These are phyloP conservation scores for Aplocera efformata DNA, from an alignment of 2,888 invertebrate species.

Conservation along the genomic window DNA sequence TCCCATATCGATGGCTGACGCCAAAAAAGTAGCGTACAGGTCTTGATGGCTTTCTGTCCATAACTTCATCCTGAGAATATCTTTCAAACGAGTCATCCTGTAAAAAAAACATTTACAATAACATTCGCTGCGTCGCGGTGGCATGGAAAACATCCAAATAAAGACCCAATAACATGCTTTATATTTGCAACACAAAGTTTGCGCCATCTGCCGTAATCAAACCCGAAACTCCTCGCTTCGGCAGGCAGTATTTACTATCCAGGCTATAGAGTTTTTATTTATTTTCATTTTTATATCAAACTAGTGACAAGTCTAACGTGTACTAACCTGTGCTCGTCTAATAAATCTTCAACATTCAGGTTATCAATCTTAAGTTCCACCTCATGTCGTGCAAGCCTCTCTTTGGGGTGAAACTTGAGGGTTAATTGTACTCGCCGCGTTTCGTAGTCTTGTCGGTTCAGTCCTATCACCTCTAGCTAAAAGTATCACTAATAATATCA, in stretches of 20 bases:
- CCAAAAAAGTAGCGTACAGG: slow-evolving; percentile 90
- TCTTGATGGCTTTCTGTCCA: slow-evolving; percentile 89
- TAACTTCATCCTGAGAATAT: slow-evolving; percentile 87
- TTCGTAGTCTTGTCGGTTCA: slow-evolving; percentile 89
- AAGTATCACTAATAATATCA: slow-evolving; percentile 31
- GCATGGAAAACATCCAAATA: too few species aligned
- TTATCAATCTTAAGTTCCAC: slow-evolving; percentile 94
- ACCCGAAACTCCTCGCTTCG: too few species aligned
- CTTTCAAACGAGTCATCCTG: slow-evolving; percentile 86
- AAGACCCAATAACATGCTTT: too few species aligned
- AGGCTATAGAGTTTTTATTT: too few species aligned
- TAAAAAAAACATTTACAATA: too few species aligned
- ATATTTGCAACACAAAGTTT: too few species aligned
- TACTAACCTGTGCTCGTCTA: slow-evolving; percentile 82
- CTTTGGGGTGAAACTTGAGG: slow-evolving; percentile 83
- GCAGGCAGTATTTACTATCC: too few species aligned
- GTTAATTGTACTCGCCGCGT: slow-evolving; percentile 83
- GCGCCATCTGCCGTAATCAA: too few species aligned
- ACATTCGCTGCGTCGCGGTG: too few species aligned
- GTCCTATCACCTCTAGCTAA: slow-evolving; percentile 86
- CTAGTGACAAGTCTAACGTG: too few species aligned
- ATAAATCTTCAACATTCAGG: slow-evolving; percentile 92
- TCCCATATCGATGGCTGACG: slow-evolving; percentile 91
- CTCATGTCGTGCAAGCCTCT: slow-evolving; percentile 85
- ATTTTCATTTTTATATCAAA: too few species aligned